phyloP scores from a whole-genome alignment of 2,888 invertebrate species.

The Phortica okadai region DNA sequence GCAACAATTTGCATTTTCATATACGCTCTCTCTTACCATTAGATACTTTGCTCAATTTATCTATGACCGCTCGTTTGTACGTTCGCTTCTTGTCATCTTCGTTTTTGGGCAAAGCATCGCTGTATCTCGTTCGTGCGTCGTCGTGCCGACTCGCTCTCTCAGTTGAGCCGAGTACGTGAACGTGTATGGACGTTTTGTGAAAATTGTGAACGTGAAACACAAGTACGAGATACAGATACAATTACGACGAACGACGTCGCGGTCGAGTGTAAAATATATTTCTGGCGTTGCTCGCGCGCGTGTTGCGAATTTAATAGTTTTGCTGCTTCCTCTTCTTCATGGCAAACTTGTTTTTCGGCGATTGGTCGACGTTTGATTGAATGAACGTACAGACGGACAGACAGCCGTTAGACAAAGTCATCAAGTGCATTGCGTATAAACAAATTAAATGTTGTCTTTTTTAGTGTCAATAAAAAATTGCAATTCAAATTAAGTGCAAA shows the following conservation, averaged over 20 bases:
- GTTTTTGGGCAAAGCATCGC: constrained; percentile 9
- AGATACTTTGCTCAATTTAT: constrained; percentile 28
- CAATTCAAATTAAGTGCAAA: too few species aligned
- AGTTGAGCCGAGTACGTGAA: constrained; percentile 66
- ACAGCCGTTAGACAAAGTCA: neutral
- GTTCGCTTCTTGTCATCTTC: constrained; percentile 19
- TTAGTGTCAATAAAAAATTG: neutral
- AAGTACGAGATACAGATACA: neutral
- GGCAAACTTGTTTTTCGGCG: constrained; percentile 6
- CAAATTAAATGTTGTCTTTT: neutral
- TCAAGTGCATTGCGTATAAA: neutral
- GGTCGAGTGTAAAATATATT: constrained; percentile 22
- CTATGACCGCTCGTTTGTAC: constrained; percentile 42
- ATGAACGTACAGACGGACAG: neutral
- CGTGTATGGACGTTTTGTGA: constrained; percentile 57
- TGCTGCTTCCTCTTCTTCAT: neutral
- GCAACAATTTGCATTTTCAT: neutral
- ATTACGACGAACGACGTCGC: neutral
- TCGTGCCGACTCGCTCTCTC: constrained; percentile 22
- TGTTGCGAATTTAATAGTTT: constrained; percentile 7
- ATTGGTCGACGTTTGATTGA: neutral
- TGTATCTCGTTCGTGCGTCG: constrained; percentile 8
- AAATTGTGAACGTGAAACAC: neutral
- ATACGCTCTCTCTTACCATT: too few species aligned
- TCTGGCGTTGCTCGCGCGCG: constrained; percentile 33